Base-by-base conservation (phyloP, 2,888 invertebrate genomes). In the Tipula unca region DNA sequence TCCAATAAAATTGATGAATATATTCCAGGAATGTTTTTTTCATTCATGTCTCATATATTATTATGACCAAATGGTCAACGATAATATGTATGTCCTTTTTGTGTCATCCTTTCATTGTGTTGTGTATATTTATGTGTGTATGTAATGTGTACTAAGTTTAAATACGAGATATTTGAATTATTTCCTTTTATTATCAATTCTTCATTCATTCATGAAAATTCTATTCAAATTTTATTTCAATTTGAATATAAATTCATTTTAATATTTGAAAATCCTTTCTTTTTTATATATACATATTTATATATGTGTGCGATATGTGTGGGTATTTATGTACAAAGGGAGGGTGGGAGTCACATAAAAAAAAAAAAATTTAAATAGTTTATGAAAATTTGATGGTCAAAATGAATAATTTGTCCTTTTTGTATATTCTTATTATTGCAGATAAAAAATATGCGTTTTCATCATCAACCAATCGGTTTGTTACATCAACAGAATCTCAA, bases 391-490 rank as follows among this genome's bases (percentile, higher is more conserved):
- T 69, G 3, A 69, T 69, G 25, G 69, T 10, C 25, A 69, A 69
- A 69, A 69, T 69, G 25, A 69, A 83, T 83, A 83, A 83, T 83
- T 83, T 32, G 29, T 14, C 29, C 29, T n/a, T 32, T 35, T 83
- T 84, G n/a, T 85, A 85, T 85, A 17, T 20, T 36, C 48, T 48
- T 86, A 32, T 85, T 85, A 32, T 87, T 87, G 8, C 86, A 87
- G 87, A 84, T 85, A 85, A 83, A 48, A 85, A 86, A 85, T 83
- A 87, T 87, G 87, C 87, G 87, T 48, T 87, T 87, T 85, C 87
- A 87, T 86, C 86, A 87, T 85, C 86, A 85, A 29, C 86, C 86
- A 69, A 86, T 87, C 85, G 86, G 86, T 82, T 86, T 85, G 39
- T 39, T 85, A 39, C 85, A 85, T 42, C 36, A 69, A 69, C 69